A percentile compares a stretch with the other conserved stretches of the same genome.
These are phyloP conservation scores for Spodoptera litura DNA, from an alignment of 1,140 invertebrate genomes.

Conservation along the genomic window DNA sequence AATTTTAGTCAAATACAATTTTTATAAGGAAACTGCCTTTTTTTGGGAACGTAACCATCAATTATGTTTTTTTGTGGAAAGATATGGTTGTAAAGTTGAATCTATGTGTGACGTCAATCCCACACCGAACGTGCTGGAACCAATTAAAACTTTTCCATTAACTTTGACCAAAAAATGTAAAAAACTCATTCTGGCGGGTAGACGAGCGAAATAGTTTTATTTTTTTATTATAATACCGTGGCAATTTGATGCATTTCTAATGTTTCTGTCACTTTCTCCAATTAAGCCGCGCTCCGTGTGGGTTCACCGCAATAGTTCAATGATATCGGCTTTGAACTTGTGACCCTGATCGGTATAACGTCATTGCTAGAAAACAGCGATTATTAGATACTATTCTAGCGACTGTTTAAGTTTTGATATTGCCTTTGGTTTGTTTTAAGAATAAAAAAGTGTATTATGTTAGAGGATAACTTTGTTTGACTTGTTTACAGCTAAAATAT, in stretches of 20 bases:
- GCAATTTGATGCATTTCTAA: constrained; percentile 38
- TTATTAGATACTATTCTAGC: too few species aligned
- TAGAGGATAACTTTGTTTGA: too few species aligned
- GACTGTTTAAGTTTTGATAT: too few species aligned
- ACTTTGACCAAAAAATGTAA: constrained; percentile 5
- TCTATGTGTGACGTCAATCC: not conserved
- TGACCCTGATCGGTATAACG: constrained; percentile 11
- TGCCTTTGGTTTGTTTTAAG: too few species aligned
- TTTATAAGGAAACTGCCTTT: not conserved
- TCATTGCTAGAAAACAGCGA: not conserved
- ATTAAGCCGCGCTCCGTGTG: constrained; percentile 26
- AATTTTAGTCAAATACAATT: constrained; percentile 24
- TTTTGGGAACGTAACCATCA: not conserved
- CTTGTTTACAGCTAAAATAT: too few species aligned
- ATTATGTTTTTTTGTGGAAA: too few species aligned
- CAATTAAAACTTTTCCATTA: constrained; percentile 21
- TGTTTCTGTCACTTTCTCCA: constrained; percentile 39
- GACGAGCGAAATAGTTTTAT: constrained; percentile 17
- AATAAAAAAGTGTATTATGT: too few species aligned
- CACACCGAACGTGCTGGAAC: not conserved
- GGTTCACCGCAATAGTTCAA: constrained; percentile 30
- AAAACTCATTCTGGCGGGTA: not conserved
- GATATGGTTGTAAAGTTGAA: too few species aligned
- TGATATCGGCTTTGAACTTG: constrained; percentile 6
- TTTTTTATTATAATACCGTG: constrained; percentile 8